Percentiles rank a stretch among this genome's conserved stretches.
Evolutionary conservation across 2,113 vertebrate genomes (phyloP).

Genomic region (Misgurnus mizolepis): DNA sequence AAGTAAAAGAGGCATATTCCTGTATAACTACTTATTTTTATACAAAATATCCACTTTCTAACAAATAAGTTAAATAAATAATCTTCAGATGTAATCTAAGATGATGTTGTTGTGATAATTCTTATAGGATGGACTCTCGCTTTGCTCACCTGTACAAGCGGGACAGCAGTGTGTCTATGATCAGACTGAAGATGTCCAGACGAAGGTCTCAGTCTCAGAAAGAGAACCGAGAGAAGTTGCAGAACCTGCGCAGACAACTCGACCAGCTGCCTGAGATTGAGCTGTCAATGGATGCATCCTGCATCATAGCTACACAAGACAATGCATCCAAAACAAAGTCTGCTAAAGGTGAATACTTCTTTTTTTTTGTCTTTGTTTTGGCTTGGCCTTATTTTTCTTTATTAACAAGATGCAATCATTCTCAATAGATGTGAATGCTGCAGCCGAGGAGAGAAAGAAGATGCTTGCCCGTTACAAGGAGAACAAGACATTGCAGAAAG

Average conservation of each 20-base stretch:
- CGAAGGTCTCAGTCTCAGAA: constrained; percentile 84
- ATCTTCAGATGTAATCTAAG: background rate
- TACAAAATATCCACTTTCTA: no score
- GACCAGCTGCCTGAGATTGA: constrained; percentile 70
- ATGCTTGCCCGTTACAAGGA: constrained; percentile 90
- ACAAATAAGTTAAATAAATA: background rate
- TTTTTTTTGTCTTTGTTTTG: background rate
- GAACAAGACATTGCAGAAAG: constrained; percentile 83
- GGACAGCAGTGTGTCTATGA: constrained; percentile 80
- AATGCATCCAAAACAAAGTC: constrained; percentile 37
- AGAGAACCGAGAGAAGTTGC: constrained; percentile 81
- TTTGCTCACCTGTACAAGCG: constrained; percentile 79
- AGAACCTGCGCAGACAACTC: constrained; percentile 80
- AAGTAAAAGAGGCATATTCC: no score
- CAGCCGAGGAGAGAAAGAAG: constrained; percentile 74
- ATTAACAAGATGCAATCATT: background rate
- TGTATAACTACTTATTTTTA: no score
- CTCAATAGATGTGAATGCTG: constrained; percentile 21
- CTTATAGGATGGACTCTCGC: constrained; percentile 71
- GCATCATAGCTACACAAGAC: constrained; percentile 54
- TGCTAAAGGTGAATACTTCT: constrained; percentile 57
- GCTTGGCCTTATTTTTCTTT: background rate
- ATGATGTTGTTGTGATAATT: background rate
- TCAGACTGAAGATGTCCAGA: constrained; percentile 82
- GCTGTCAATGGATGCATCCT: constrained; percentile 58